Conservation (phyloP, 2,113 vertebrate species). For the Andinoacara biseriatus region DNA sequence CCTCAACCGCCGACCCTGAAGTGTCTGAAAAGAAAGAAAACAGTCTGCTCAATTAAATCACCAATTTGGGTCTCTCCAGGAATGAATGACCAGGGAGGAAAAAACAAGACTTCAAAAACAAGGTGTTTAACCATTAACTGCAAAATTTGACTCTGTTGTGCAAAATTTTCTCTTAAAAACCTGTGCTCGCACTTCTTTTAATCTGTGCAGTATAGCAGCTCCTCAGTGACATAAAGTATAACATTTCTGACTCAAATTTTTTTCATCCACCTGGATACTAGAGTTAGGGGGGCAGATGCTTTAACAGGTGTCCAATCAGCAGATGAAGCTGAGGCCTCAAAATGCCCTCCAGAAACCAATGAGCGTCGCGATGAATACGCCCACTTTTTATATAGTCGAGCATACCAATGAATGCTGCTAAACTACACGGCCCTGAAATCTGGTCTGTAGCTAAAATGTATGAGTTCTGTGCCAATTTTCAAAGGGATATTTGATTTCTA, state of each 20-base stretch:
- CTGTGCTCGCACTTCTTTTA: background rate
- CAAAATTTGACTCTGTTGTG: background rate
- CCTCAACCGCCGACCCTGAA: conserved; percentile 76
- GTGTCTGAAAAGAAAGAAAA: conserved; percentile 31
- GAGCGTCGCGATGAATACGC: too few species aligned
- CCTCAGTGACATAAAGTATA: background rate
- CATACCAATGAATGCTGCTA: too few species aligned
- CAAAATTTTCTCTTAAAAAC: background rate
- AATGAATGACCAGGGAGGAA: too few species aligned
- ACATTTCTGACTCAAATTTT: background rate
- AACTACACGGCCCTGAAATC: too few species aligned
- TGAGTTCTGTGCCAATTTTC: too few species aligned
- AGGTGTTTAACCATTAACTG: background rate
- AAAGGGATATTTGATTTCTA: too few species aligned
- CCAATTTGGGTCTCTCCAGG: background rate
- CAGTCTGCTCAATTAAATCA: background rate
- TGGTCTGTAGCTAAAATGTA: too few species aligned
- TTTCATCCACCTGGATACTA: too few species aligned
- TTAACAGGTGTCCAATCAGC: background rate
- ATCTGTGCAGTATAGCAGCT: background rate
- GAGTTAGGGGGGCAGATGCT: background rate
- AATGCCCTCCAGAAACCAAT: too few species aligned
- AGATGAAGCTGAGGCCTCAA: background rate
- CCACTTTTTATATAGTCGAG: too few species aligned
- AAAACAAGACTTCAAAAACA: background rate